These are phyloP conservation scores for Esox masquinongy DNA, from an alignment of 2,797 vertebrate species.

Conservation along the genomic window DNA sequence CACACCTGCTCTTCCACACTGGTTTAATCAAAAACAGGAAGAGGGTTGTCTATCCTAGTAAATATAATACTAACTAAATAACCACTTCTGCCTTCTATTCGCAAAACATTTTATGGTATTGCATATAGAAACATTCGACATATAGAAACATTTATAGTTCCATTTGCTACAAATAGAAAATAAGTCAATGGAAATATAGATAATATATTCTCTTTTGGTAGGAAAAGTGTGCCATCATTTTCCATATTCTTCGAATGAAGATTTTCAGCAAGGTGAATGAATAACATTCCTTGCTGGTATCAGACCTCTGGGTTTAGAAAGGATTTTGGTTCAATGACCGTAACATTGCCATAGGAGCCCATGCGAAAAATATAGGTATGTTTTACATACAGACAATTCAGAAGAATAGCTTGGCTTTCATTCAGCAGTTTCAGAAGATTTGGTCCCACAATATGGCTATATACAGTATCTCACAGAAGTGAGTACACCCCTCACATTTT, in stretches of 20 bases:
- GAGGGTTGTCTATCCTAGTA: background rate
- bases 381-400: background rate
- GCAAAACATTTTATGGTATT: constrained; percentile 57
- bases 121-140: constrained; percentile 69
- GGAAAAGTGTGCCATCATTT: constrained; percentile 32
- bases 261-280: constrained; percentile 33
- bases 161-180: constrained; percentile 51
- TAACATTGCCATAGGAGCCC: background rate
- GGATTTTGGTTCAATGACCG: background rate
- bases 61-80: background rate
- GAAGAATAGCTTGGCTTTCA: background rate
- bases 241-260: constrained; percentile 64
- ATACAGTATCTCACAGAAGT: no score
- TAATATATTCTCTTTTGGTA: constrained; percentile 30
- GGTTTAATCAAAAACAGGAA: no score
- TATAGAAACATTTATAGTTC: constrained; percentile 70
- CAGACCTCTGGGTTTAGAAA: background rate
- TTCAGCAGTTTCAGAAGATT: background rate
- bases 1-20: no score
- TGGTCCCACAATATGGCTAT: background rate
- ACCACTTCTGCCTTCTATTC: constrained; percentile 20
- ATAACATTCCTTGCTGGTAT: background rate
- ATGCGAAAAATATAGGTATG: background rate
- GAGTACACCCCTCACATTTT: no score
- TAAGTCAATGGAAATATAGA: constrained; percentile 54